Evolutionary conservation across 2,797 vertebrate species (phyloP).

Genomic region (Alcedo atthis): DNA sequence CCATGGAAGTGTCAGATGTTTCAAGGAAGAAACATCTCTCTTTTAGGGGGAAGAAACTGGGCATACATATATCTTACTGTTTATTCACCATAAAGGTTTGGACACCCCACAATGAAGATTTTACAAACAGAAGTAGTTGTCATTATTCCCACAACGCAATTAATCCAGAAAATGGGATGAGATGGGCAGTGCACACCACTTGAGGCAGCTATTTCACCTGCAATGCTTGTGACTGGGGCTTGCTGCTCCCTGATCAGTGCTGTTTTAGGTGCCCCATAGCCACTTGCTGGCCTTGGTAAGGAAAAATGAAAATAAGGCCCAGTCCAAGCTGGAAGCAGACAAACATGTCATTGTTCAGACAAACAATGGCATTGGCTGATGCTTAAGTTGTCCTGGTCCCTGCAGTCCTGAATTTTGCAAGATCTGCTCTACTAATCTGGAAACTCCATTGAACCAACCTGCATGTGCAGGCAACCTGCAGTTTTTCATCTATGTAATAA

Average conservation of each 20-base stretch:
- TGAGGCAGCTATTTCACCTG: neutral
- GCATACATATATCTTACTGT: neutral
- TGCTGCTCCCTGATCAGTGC: neutral
- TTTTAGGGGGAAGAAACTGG: neutral
- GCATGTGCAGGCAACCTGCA: neutral
- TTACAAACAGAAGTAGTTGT: neutral
- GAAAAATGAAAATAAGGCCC: neutral
- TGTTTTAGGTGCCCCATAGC: neutral
- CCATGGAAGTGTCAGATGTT: neutral
- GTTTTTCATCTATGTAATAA: neutral
- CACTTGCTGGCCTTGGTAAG: neutral
- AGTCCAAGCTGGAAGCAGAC: accelerated
- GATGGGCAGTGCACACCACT: accelerated
- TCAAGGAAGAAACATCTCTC: neutral
- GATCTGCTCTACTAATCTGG: neutral
- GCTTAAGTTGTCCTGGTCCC: neutral
- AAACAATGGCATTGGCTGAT: neutral
- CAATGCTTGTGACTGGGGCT: neutral
- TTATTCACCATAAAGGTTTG: neutral
- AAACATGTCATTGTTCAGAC: neutral
- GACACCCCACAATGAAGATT: neutral
- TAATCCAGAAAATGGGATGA: neutral
- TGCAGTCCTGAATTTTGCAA: neutral
- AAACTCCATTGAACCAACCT: neutral
- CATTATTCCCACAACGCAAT: neutral